phyloP scores from a whole-genome alignment of 1,140 invertebrate species.

The Cydia strobilella region DNA sequence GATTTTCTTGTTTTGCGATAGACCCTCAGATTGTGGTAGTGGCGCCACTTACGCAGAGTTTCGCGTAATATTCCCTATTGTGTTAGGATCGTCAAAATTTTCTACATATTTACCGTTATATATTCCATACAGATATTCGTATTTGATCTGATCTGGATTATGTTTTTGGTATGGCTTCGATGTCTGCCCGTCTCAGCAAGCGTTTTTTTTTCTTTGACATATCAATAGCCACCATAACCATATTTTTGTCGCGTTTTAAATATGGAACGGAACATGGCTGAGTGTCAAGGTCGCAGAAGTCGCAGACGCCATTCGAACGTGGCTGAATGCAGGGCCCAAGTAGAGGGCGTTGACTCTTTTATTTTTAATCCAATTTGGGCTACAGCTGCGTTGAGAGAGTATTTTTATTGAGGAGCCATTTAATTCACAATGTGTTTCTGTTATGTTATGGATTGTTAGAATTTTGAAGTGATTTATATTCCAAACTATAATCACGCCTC shows the following conservation, averaged over 20 bases:
- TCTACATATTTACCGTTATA: too few species aligned
- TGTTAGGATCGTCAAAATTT: too few species aligned
- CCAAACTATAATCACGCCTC: not conserved
- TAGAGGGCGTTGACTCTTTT: slow-evolving; percentile 34
- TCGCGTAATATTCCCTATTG: too few species aligned
- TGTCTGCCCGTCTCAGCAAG: too few species aligned
- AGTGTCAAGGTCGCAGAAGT: slow-evolving; percentile 63
- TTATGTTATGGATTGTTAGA: slow-evolving; percentile 30
- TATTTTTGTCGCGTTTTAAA: slow-evolving; percentile 6
- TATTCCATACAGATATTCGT: too few species aligned
- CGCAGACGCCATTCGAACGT: slow-evolving; percentile 43
- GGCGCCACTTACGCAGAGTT: too few species aligned
- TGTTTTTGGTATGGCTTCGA: too few species aligned
- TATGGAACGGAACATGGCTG: slow-evolving; percentile 28
- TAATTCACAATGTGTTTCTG: slow-evolving; percentile 11
- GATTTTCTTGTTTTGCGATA: too few species aligned
- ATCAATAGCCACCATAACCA: not conserved
- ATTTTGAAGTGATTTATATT: slow-evolving; percentile 27
- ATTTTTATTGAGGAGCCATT: slow-evolving; percentile 16
- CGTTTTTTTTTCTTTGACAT: not conserved
- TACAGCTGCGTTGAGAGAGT: slow-evolving; percentile 27
- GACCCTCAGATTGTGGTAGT: too few species aligned
- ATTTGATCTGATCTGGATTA: too few species aligned
- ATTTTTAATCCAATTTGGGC: slow-evolving; percentile 44
- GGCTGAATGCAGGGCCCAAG: slow-evolving; percentile 21